These are phyloP conservation scores for Tupaia chinensis DNA, from an alignment of 2,113 vertebrate species.

Conservation along the genomic window DNA sequence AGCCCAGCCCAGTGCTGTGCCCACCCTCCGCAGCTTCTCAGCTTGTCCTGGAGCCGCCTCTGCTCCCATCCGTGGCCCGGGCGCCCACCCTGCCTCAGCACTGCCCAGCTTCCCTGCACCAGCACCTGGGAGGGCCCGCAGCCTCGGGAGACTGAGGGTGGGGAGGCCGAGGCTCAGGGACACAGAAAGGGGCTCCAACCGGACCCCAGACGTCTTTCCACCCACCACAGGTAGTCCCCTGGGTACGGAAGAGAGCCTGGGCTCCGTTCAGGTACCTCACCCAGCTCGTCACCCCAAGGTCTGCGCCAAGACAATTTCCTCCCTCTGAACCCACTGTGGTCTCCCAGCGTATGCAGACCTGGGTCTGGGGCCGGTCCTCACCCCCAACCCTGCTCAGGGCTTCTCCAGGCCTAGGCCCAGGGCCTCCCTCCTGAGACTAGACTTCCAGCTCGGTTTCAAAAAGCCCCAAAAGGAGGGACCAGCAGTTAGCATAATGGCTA, in stretches of 20 bases:
- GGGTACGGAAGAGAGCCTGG: background rate
- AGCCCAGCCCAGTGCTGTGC: background rate
- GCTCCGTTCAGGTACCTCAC: too few relatives aligned
- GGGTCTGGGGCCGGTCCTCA: background rate
- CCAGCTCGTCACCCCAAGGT: background rate
- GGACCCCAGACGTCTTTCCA: background rate
- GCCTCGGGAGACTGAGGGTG: background rate
- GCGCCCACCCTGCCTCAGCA: too few relatives aligned
- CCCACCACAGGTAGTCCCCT: background rate
- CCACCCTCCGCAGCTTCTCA: too few relatives aligned
- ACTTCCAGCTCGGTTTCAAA: background rate
- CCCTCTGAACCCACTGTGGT: background rate
- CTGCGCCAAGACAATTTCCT: background rate
- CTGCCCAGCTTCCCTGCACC: too few relatives aligned
- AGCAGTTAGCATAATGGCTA: too few relatives aligned
- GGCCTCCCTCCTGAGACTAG: background rate
- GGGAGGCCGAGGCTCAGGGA: background rate
- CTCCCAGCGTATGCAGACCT: background rate
- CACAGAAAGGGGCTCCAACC: background rate
- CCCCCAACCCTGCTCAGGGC: too few relatives aligned
- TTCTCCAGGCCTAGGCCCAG: background rate
- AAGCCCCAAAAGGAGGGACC: background rate
- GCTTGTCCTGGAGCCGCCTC: background rate
- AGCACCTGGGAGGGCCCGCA: background rate
- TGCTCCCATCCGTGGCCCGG: background rate